phyloP scores from a whole-genome alignment of 2,113 vertebrate genomes.

The Crypturellus undulatus region DNA sequence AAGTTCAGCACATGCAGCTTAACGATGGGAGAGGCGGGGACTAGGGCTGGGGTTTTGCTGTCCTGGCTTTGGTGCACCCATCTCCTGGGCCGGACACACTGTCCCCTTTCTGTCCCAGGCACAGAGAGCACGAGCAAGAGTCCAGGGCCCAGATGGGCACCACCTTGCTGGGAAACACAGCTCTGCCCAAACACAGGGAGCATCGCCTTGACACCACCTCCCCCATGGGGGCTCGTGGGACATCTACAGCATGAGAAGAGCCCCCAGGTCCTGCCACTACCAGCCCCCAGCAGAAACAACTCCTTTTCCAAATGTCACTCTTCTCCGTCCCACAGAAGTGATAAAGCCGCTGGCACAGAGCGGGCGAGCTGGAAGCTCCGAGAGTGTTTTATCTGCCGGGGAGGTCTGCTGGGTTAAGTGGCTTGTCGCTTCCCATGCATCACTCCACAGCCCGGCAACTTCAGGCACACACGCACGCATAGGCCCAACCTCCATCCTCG shows the following conservation, averaged over 20 bases:
- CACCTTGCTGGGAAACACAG: not conserved
- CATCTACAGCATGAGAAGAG: not conserved
- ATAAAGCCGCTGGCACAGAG: not conserved
- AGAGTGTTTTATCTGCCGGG: fast-evolving
- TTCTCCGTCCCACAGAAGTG: not conserved
- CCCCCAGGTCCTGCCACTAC: not conserved
- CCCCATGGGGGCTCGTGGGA: fast-evolving
- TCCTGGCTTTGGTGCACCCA: slow-evolving; percentile 54
- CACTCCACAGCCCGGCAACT: fast-evolving
- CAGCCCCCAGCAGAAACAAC: not conserved
- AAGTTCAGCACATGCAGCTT: slow-evolving; percentile 55
- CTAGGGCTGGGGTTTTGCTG: slow-evolving; percentile 56
- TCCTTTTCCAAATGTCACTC: not conserved
- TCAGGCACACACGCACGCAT: not conserved
- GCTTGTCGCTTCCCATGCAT: not conserved
- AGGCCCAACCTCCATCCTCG: not conserved
- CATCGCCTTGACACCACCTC: fast-evolving
- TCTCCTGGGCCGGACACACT: not conserved
- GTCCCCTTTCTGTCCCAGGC: not conserved
- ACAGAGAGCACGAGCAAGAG: not conserved
- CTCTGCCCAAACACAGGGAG: not conserved
- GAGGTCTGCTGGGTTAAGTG: not conserved
- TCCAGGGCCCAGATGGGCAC: not conserved
- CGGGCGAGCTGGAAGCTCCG: not conserved
- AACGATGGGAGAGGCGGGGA: not conserved